Evolutionary conservation across 2,888 invertebrate species (phyloP).

Genomic region (Cheilosia urbana): DNA sequence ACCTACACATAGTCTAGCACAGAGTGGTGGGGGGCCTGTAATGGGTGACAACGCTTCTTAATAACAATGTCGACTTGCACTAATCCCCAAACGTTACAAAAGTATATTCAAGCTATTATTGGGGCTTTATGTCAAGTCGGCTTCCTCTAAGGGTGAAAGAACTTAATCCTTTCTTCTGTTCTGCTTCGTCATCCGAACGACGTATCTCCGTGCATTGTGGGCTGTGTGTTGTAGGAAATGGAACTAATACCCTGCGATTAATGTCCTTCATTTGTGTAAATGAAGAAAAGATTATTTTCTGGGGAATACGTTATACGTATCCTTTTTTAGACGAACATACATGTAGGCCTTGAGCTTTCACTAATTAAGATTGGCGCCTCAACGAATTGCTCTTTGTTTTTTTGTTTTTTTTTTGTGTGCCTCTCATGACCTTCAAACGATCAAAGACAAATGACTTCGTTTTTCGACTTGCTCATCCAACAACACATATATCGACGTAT

Average conservation of each 20-base stretch:
- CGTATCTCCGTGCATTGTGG: background rate
- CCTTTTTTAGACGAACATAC: background rate
- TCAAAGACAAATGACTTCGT: conserved; percentile 8
- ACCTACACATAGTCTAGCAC: too few relatives aligned
- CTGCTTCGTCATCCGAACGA: background rate
- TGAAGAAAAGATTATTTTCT: conserved; percentile 29
- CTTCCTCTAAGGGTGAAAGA: conserved; percentile 12
- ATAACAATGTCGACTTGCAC: conserved; percentile 40
- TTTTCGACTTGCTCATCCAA: background rate
- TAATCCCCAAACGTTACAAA: conserved; percentile 49
- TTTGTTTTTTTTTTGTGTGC: background rate
- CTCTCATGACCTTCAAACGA: conserved; percentile 16
- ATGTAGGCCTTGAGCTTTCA: conserved; percentile 5
- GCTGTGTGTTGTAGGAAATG: background rate
- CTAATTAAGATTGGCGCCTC: conserved; percentile 50
- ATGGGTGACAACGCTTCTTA: conserved; percentile 12
- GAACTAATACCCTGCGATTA: conserved; percentile 43
- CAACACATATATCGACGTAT: background rate
- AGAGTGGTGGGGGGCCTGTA: background rate
- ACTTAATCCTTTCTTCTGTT: conserved; percentile 24
- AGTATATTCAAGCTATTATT: conserved; percentile 47
- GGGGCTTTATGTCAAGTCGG: conserved; percentile 35
- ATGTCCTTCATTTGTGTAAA: conserved; percentile 50
- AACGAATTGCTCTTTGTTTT: background rate
- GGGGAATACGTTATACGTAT: background rate